Evolutionary conservation across 2,888 invertebrate species (phyloP).

Genomic region (Carpatolechia fugitivella): DNA sequence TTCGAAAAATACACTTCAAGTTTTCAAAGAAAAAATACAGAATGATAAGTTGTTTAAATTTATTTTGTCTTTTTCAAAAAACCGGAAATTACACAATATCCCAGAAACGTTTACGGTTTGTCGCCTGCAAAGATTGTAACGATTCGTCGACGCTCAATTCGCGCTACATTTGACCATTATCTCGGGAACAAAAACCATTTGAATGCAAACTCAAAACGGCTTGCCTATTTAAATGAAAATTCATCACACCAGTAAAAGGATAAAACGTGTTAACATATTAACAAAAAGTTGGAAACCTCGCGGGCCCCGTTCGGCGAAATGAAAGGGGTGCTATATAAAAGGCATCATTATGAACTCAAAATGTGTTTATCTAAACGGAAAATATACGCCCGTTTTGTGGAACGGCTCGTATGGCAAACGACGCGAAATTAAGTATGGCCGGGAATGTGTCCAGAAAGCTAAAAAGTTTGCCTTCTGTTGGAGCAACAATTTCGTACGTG

Average conservation of each 20-base stretch:
- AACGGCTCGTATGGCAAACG: slow-evolving; percentile 29
- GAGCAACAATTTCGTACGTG: slow-evolving; percentile 3
- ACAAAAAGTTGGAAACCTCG: slow-evolving; percentile 34
- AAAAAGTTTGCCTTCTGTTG: background rate
- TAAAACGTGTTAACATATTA: slow-evolving; percentile 30
- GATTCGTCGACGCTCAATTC: background rate
- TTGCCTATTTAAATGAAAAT: slow-evolving; percentile 8
- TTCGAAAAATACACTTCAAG: too few species aligned
- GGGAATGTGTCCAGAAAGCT: slow-evolving; percentile 9
- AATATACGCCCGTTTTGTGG: slow-evolving; percentile 33
- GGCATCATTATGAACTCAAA: slow-evolving; percentile 40
- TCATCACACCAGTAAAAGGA: slow-evolving; percentile 16
- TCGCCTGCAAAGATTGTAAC: too few species aligned
- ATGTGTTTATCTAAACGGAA: slow-evolving; percentile 42
- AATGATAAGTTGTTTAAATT: too few species aligned
- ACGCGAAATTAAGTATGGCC: slow-evolving; percentile 26
- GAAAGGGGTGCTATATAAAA: slow-evolving; percentile 25
- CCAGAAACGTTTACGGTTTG: too few species aligned
- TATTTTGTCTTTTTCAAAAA: too few species aligned
- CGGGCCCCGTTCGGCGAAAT: slow-evolving; percentile 33
- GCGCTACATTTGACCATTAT: background rate
- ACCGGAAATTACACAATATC: too few species aligned
- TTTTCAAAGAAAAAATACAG: too few species aligned
- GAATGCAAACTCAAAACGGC: slow-evolving; percentile 4
- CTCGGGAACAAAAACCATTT: slow-evolving; percentile 8